Percentiles rank a stretch among this genome's conserved stretches.
These are phyloP conservation scores for Phalanger gymnotis DNA, from an alignment of 2,797 vertebrate species.

Conservation along the genomic window DNA sequence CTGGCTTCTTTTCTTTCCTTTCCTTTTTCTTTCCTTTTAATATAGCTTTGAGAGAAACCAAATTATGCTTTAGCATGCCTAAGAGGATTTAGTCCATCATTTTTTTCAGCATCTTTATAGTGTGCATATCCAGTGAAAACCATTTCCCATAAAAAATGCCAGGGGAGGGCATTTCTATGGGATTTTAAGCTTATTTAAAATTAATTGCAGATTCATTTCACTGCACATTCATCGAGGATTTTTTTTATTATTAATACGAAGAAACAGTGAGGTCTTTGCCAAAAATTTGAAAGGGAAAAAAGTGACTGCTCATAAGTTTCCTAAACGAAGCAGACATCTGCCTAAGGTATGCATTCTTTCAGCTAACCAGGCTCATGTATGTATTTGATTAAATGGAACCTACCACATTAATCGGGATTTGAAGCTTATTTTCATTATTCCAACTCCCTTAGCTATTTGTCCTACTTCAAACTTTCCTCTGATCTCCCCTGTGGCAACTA, in stretches of 20 bases:
- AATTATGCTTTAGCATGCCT: conserved; percentile 56
- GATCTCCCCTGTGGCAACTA: neutral
- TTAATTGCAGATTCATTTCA: conserved; percentile 65
- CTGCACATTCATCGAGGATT: conserved; percentile 40
- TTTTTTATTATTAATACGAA: conserved; percentile 67
- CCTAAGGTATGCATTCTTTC: neutral
- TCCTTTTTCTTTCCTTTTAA: conserved; percentile 38
- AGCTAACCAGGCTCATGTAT: neutral
- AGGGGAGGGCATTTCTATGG: conserved; percentile 36
- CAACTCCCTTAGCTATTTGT: neutral
- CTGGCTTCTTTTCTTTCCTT: conserved; percentile 62
- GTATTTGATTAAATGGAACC: neutral
- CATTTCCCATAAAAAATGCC: conserved; percentile 67
- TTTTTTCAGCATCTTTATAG: conserved; percentile 62
- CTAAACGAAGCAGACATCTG: conserved; percentile 67
- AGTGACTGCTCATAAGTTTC: conserved; percentile 23
- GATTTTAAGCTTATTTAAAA: conserved; percentile 74
- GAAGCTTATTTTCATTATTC: neutral
- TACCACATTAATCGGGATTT: too few species aligned
- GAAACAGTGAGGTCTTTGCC: neutral
- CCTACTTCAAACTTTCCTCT: neutral
- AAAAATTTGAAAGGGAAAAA: conserved; percentile 73
- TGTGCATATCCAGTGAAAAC: conserved; percentile 67
- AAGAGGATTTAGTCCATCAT: conserved; percentile 53
- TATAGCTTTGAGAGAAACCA: conserved; percentile 70